A percentile compares a stretch with the other conserved stretches of the same genome.
These are phyloP conservation scores for Pseudopodoces humilis DNA, from an alignment of 2,113 vertebrate species.

Conservation along the genomic window DNA sequence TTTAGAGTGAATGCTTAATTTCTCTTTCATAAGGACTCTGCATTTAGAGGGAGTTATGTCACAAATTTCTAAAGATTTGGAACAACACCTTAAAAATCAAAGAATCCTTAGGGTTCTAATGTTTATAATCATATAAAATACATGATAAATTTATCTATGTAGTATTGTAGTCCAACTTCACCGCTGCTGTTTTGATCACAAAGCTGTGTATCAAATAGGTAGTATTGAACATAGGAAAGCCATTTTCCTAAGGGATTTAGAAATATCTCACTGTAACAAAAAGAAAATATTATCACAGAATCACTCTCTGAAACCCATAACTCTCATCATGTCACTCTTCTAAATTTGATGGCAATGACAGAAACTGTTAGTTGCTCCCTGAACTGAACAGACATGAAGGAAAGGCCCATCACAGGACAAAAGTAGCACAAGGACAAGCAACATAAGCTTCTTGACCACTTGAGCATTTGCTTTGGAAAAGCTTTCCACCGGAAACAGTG, in stretches of 20 bases:
- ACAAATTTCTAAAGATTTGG: background rate
- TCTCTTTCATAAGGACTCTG: background rate
- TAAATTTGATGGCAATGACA: background rate
- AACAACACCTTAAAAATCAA: background rate
- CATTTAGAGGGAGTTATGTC: background rate
- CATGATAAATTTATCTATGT: background rate
- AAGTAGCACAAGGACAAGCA: background rate
- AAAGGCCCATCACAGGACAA: background rate
- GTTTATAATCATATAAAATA: background rate
- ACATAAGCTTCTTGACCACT: background rate
- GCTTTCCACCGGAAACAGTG: background rate
- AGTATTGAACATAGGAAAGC: background rate
- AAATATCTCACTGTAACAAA: background rate
- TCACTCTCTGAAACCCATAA: background rate
- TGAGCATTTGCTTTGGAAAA: background rate
- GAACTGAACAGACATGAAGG: background rate
- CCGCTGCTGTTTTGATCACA: background rate
- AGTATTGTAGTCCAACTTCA: background rate
- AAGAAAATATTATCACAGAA: background rate
- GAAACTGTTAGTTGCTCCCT: background rate
- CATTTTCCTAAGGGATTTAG: background rate
- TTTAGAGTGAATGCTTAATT: background rate
- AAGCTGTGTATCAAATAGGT: background rate
- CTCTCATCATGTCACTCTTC: background rate
- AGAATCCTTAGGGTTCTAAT: background rate